Evolutionary conservation across 2,888 invertebrate genomes (phyloP), one percentile per base, ranked within the genome.

Genomic region (Achlya flavicornis): DNA sequence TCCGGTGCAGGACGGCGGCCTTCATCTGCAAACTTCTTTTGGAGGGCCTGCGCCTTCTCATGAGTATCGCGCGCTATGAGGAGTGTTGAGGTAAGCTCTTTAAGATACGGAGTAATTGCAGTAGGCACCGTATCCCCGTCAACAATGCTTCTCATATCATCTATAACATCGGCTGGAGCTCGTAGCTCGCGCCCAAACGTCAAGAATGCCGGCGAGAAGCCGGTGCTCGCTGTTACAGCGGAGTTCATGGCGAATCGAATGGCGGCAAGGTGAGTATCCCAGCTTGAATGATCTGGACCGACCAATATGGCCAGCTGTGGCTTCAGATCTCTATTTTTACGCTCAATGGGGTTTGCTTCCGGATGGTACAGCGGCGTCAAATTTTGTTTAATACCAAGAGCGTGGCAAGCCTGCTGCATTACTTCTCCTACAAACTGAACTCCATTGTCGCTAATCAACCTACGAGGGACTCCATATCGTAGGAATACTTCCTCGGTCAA

Each of bases 171-270:
- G 12, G 57, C 32, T 26, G 57, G 57, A 8, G 57, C 57, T 12
- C 57, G 57, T 2, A 57, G 10, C 26, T 57, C 57, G 57, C 57
- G 32, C 4, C 57, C 57, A 12, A 26, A 57, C 5, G 19, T 57
- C 16, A 57, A 4, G 26, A 57, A 11, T 57, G 38, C 38, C 38
- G 38, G 38, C 4, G 38, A 38, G 8, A 38, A 26, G 32, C 32
- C 57, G 26, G 32, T 57, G 32, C 57, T 57, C 26, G 57, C 57
- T 26, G 57, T 57, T 3, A 57, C 19, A 11, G 57, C 57, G 57
- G 57, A 19, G 26, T 57, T 57, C 19, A 57, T 57, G 11, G 57
- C 26, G 16, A 57, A 57, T 41, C 7, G 41, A 41, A 41, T 41
- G 11, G 41, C 41, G 11, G 14, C 10, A 11, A 57, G 57, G 5